Evolutionary conservation across 2,797 vertebrate genomes (phyloP).

Genomic region (Fringilla coelebs): DNA sequence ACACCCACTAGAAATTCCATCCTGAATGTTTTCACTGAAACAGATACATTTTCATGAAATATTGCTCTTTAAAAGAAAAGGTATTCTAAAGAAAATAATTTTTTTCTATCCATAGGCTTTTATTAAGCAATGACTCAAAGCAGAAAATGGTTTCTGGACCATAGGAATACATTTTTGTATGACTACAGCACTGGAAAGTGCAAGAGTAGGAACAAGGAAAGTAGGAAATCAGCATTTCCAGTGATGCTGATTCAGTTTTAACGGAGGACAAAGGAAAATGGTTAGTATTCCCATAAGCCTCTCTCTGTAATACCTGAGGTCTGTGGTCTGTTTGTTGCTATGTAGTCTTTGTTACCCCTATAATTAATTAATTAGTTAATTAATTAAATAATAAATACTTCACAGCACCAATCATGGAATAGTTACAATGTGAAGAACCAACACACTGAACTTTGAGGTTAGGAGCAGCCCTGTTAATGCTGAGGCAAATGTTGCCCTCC

Average conservation of each 20-base stretch:
- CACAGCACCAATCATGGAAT: neutral
- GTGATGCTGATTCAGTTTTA: neutral
- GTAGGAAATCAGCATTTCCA: neutral
- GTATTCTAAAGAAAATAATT: neutral
- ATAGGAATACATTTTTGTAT: neutral
- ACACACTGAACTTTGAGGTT: neutral
- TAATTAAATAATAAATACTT: neutral
- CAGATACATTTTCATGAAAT: conserved; percentile 19
- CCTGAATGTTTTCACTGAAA: conserved; percentile 10
- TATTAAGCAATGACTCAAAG: neutral
- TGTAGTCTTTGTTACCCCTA: neutral
- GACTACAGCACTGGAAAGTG: neutral
- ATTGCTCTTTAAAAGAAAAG: neutral
- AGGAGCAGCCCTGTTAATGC: neutral
- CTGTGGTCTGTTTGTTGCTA: neutral
- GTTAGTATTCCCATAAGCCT: neutral
- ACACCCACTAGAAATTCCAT: conserved; percentile 34
- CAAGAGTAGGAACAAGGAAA: neutral
- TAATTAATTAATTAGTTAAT: neutral
- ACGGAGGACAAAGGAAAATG: neutral
- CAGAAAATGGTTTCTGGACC: neutral
- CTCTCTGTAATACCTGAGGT: neutral
- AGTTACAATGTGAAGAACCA: neutral
- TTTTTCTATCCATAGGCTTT: neutral
- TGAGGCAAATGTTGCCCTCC: neutral